A percentile compares a stretch with the other conserved stretches of the same genome.
Evolutionary conservation across 2,888 invertebrate species (phyloP).

Genomic region (Cybosia mesomella): DNA sequence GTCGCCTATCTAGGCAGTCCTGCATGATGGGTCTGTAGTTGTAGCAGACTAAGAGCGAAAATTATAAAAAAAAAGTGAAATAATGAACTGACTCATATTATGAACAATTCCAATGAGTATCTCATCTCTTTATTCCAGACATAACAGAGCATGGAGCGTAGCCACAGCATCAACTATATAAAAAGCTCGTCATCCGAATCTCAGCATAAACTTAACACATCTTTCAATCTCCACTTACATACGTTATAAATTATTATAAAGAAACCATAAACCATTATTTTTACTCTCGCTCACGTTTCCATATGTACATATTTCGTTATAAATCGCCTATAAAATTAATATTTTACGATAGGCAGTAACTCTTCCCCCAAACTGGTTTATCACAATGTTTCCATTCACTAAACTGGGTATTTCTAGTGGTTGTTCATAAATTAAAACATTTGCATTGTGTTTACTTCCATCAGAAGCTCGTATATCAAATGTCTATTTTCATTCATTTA

Average conservation of each 20-base stretch:
- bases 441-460: constrained; percentile 71
- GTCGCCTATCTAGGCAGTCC: too few relatives aligned
- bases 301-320: constrained; percentile 49
- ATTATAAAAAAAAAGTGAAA: not conserved
- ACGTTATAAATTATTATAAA: constrained; percentile 54
- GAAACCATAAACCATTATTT: constrained; percentile 58
- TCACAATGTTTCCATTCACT: constrained; percentile 79
- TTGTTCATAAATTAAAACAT: constrained; percentile 74
- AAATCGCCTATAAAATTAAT: constrained; percentile 64
- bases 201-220: constrained; percentile 21
- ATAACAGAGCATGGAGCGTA: constrained; percentile 1
- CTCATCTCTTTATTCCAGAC: constrained; percentile 10
- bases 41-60: too few relatives aligned
- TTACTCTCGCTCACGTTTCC: constrained; percentile 49
- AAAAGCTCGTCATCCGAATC: constrained; percentile 10
- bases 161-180: constrained; percentile 7
- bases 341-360: constrained; percentile 62
- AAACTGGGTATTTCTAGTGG: constrained; percentile 60
- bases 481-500: constrained; percentile 71
- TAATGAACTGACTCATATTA: not conserved
- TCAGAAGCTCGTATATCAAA: constrained; percentile 65
- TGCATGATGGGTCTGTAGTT: too few relatives aligned
- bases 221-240: constrained; percentile 34
- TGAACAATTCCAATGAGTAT: not conserved
- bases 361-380: constrained; percentile 58